Base-by-base conservation (phyloP, 2,888 invertebrate genomes). In the Orchesellides sinensis region DNA sequence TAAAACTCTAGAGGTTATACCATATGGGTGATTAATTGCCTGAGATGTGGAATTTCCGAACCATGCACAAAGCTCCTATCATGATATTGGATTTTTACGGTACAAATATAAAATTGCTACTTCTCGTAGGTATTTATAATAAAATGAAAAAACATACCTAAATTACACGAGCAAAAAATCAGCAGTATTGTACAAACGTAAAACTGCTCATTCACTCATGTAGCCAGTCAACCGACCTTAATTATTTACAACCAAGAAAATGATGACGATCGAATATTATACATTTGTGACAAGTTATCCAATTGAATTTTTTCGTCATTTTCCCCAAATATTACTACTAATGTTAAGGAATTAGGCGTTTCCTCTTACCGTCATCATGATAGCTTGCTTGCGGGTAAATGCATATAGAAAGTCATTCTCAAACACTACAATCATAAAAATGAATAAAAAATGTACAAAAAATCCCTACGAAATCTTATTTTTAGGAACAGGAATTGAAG, bases 291-390 rank as follows among this genome's bases (percentile, higher is more conserved):
- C 75, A 66, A 66, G 75, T 75, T 56, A 66, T 75, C 66, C 75
- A 66, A 75, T 75, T 75, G 75, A 75, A 74, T 32, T 66, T 56
- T 75, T 75, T 73, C 54, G 66, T 56, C 66, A 56, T 66, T 75
- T 66, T 52, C 40, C 45, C 56, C 75, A 75, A 75, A 65, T 74
- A 66, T 52, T 21, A 6, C 54, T 66, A 66, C 75, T n/a, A n/a
- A n/a, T 45, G 56, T 75, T 54, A 66, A 75, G 54, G 74, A 75
- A 75, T 75, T 75, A 75, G 75, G 66, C 56, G 75, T 75, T 75
- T 75, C 75, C 75, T 75, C n/a, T n/a, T 52, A 54, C 25, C 40
- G 25, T 65, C 65, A 74, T 47, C 74, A 74, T 45, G 27, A 52
- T 75, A 23, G 21, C 66, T 75, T 49, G 63, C 63, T n/a, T n/a